phyloP scores from a whole-genome alignment of 2,888 invertebrate genomes.

The Habrosyne pyritoides region DNA sequence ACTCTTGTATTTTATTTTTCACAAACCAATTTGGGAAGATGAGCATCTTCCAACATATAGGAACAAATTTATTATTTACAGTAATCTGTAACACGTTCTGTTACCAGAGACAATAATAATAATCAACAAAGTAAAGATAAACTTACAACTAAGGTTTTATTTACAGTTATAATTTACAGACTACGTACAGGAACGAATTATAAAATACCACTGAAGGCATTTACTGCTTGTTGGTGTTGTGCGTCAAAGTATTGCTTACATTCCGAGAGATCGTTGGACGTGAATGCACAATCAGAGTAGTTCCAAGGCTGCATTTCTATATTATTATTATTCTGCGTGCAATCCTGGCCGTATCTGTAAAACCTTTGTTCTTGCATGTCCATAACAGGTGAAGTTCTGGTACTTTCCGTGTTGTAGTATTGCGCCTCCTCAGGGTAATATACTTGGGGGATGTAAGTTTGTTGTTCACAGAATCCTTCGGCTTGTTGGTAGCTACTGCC shows the following conservation, averaged over 20 bases:
- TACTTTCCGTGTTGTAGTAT: conserved; percentile 65
- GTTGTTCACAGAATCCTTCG: conserved; percentile 71
- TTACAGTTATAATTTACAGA: conserved; percentile 50
- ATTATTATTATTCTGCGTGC: conserved; percentile 55
- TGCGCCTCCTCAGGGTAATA: conserved; percentile 76
- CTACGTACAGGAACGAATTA: conserved; percentile 56
- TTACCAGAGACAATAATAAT: conserved; percentile 29
- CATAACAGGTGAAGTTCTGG: conserved; percentile 63
- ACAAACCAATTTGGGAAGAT: conserved; percentile 37
- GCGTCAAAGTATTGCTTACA: conserved; percentile 70
- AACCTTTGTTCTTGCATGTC: conserved; percentile 68
- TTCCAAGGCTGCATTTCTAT: conserved; percentile 67
- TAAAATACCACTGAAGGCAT: conserved; percentile 67
- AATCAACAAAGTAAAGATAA: conserved; percentile 29
- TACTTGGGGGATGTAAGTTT: conserved; percentile 59
- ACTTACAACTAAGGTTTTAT: conserved; percentile 29
- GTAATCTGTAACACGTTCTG: conserved; percentile 11
- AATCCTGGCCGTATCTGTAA: conserved; percentile 68
- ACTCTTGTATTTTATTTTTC: conserved; percentile 59
- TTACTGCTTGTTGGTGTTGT: conserved; percentile 61
- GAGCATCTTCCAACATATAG: conserved; percentile 47
- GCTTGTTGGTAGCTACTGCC: conserved; percentile 67
- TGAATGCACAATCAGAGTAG: conserved; percentile 68
- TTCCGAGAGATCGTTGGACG: conserved; percentile 53
- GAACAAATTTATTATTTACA: conserved; percentile 42